Evolutionary conservation across 2,113 vertebrate species (phyloP).

Genomic region (Myiagra hebetior): DNA sequence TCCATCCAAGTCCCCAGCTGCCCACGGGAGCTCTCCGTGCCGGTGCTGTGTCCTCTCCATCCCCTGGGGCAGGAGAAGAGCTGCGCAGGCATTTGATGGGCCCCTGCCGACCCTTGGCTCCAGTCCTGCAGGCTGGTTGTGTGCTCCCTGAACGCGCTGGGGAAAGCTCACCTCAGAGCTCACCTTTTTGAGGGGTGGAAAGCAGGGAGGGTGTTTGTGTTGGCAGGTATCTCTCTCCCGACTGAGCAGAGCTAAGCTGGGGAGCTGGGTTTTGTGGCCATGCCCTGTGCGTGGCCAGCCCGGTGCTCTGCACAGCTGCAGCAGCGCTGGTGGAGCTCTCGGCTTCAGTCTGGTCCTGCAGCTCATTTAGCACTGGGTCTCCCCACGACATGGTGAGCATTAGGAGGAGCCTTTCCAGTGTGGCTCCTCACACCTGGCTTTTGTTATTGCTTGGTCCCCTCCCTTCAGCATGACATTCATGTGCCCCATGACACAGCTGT

Average conservation of each 20-base stretch:
- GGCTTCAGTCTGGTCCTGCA: fast-evolving
- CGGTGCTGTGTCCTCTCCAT: neutral
- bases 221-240: neutral
- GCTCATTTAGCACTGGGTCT: neutral
- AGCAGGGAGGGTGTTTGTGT: neutral
- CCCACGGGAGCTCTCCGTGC: fast-evolving
- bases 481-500: fast-evolving
- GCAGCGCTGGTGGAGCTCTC: neutral
- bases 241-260: fast-evolving
- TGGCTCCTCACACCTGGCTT: neutral
- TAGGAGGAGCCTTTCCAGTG: neutral
- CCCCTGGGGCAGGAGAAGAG: neutral
- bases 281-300: fast-evolving
- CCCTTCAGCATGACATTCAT: neutral
- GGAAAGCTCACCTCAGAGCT: neutral
- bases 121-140: neutral
- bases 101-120: neutral
- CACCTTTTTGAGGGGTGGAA: neutral
- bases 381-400: neutral
- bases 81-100: neutral
- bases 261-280: neutral
- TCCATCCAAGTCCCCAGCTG: neutral
- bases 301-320: neutral
- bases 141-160: neutral
- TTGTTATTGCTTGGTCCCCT: neutral